Base-by-base conservation (phyloP, 2,888 invertebrate genomes). In the Eupithecia subumbrata region DNA sequence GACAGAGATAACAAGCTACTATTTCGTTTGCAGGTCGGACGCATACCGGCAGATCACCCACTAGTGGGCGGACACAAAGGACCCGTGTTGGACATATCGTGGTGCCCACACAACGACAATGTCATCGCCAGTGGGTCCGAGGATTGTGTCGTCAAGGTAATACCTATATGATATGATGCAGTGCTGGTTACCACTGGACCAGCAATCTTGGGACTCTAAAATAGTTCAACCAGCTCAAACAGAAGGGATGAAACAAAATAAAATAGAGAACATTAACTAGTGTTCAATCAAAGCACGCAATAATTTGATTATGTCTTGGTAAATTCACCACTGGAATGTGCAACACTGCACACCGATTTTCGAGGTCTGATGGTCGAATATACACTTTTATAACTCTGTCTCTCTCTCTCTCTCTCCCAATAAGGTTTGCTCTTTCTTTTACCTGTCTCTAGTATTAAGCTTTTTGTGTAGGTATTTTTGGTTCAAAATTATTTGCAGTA, bases 91-190 rank as follows among this genome's bases (percentile, higher is more conserved):
- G 99, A 99, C 94, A 98, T 99, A 85, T 97, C 99, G 69, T 99
- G 99, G 99, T 99, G 98, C 92, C 99, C 99, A 0, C 99, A 99
- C 94, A 98, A 99, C 90, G 99, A 99, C 95, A 98, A 99, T 91
- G 98, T 99, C 80, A 99, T 99, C 86, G 99, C 99, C 70, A 98
- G 99, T 73, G 98, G 98, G 73, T 99, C 99, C 0, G 99, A 99
- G 90, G 99, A 99, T 93, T 98, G 98, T 89, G 98, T 99, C 14
- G 99, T 99, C 71, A 99, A 99, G 96, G 96, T 95, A 22, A 56
- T 22, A 52, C 52, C 8, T 9, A 52, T 52, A n/a, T 18, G 8
- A 52, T 34, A 52, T 16, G 37, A 37, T 37, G 37, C 52, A 52
- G n/a, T 5, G 37, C 5, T 40, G 40, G 5, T n/a, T 8, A n/a